Evolutionary conservation across 2,113 vertebrate genomes (phyloP).

Genomic region (Muscicapa adusta): DNA sequence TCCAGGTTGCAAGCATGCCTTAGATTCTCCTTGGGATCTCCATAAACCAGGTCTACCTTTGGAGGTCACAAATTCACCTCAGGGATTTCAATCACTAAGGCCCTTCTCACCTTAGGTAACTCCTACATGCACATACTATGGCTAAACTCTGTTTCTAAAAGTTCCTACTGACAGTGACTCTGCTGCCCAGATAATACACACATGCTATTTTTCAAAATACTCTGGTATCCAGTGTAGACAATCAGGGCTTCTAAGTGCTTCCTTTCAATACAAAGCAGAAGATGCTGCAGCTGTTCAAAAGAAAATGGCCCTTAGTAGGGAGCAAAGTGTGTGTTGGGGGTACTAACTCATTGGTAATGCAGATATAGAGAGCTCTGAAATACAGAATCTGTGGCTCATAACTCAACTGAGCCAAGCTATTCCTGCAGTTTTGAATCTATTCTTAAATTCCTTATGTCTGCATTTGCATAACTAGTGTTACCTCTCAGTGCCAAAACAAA

Average conservation of each 20-base stretch:
- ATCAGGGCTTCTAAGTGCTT: neutral
- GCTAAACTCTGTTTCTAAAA: neutral
- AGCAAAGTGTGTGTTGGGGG: neutral
- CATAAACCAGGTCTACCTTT: neutral
- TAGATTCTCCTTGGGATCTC: neutral
- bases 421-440: neutral
- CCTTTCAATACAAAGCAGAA: neutral
- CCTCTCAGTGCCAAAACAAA: neutral
- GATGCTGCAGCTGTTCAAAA: neutral
- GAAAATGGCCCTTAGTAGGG: neutral
- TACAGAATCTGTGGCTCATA: neutral
- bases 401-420: neutral
- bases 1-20: neutral
- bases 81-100: neutral
- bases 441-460: neutral
- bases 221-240: neutral
- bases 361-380: neutral
- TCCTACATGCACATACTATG: rapidly evolving
- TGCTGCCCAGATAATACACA: neutral
- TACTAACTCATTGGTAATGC: neutral
- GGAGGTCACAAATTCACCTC: neutral
- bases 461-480: neutral
- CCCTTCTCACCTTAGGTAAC: neutral
- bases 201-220: neutral
- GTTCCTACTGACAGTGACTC: neutral